Conservation (phyloP, 2,113 vertebrate genomes). For the Polypterus senegalus region DNA sequence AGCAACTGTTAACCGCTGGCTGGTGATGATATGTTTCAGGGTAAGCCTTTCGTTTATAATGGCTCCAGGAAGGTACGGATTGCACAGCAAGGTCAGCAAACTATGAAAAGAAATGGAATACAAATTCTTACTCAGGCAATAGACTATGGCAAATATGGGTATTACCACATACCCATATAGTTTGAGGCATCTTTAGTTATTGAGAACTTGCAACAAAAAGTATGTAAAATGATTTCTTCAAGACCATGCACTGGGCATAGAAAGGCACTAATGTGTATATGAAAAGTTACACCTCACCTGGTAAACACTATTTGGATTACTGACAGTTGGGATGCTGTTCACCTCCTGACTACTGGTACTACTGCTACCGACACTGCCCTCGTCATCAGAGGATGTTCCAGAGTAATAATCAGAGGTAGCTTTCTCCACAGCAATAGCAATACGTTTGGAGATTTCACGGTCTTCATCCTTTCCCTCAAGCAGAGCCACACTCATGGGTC, state of each 20-base stretch:
- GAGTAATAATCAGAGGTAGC: conserved; percentile 56
- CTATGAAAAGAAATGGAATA: conserved; percentile 19
- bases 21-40: conserved; percentile 34
- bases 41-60: conserved; percentile 47
- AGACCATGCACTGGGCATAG: no score
- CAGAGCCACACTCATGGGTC: conserved; percentile 65
- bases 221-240: no score
- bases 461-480: conserved; percentile 40
- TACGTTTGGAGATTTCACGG: conserved; percentile 56
- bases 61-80: conserved; percentile 50
- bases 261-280: no score
- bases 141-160: no score
- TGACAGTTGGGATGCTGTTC: conserved; percentile 71
- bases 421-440: conserved; percentile 65
- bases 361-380: conserved; percentile 30
- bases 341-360: conserved; percentile 24
- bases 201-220: no score
- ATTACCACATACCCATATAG: no score
- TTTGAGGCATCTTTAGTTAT: no score
- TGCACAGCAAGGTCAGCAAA: conserved; percentile 52
- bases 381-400: conserved; percentile 66
- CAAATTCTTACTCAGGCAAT: neutral
- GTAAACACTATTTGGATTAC: conserved; percentile 90
- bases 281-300: conserved; percentile 45
- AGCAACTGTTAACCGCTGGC: conserved; percentile 19